A percentile compares a stretch with the other conserved stretches of the same genome.
These are phyloP conservation scores for Larimichthys polyactis DNA, from an alignment of 2,113 vertebrate genomes.

Conservation along the genomic window DNA sequence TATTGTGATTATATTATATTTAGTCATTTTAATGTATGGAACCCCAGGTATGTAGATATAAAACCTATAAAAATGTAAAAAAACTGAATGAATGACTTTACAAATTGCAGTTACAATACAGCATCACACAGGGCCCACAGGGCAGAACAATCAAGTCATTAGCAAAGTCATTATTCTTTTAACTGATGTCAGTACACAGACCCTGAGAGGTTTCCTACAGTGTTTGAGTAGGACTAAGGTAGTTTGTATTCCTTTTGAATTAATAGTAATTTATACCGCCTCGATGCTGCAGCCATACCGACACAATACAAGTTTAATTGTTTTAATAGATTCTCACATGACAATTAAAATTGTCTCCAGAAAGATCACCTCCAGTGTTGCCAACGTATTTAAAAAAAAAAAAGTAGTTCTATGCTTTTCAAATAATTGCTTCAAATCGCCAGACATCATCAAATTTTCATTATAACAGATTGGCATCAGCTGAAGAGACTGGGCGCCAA, in stretches of 20 bases:
- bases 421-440: background rate
- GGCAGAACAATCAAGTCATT: conserved; percentile 56
- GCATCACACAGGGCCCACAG: conserved; percentile 47
- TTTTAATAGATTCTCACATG: background rate
- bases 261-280: background rate
- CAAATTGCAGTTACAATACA: conserved; percentile 30
- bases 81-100: conserved; percentile 25
- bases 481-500: too few relatives aligned
- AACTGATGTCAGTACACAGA: conserved; percentile 46
- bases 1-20: conserved; percentile 41
- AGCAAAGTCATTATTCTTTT: conserved; percentile 51
- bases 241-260: conserved; percentile 9
- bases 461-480: too few relatives aligned
- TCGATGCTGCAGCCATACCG: background rate
- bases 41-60: conserved; percentile 31
- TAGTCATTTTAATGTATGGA: conserved; percentile 23
- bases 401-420: too few relatives aligned
- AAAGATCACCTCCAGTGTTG: background rate
- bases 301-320: background rate
- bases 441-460: background rate
- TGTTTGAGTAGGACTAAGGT: background rate
- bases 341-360: background rate
- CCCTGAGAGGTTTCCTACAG: conserved; percentile 22
- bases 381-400: background rate
- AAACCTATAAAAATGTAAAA: background rate